Conservation (phyloP, 2,888 invertebrate species). For the Chalcis sispes region DNA sequence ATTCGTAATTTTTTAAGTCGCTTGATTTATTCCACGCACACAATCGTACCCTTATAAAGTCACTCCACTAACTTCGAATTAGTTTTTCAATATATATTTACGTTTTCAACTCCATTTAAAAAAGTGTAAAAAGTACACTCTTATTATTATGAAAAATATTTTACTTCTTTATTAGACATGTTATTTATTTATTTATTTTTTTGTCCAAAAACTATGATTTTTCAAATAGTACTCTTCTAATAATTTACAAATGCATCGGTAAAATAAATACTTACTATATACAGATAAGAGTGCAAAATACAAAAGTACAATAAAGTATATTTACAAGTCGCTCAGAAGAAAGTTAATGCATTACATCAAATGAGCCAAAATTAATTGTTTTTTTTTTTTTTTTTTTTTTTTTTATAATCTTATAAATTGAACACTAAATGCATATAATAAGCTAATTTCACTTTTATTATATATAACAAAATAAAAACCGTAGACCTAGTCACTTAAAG, state of each 20-base stretch:
- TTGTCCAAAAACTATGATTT: too few relatives aligned
- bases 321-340: conserved; percentile 29
- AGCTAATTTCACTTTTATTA: too few relatives aligned
- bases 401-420: too few relatives aligned
- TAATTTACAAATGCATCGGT: conserved; percentile 42
- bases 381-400: too few relatives aligned
- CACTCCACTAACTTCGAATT: too few relatives aligned
- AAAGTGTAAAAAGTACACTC: conserved; percentile 35
- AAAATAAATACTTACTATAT: conserved; percentile 37
- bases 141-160: conserved; percentile 18
- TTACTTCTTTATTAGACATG: background rate
- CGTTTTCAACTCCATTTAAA: conserved; percentile 9
- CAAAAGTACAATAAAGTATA: conserved; percentile 46
- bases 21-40: too few relatives aligned
- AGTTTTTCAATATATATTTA: too few relatives aligned
- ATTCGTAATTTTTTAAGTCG: too few relatives aligned
- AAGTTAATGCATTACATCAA: background rate
- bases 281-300: conserved; percentile 36
- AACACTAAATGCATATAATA: too few relatives aligned
- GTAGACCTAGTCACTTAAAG: too few relatives aligned
- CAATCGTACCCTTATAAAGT: too few relatives aligned
- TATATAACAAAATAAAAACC: too few relatives aligned
- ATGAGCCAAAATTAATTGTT: conserved; percentile 5
- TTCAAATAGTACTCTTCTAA: background rate
- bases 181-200: background rate